These are phyloP conservation scores for Cichladusa arquata DNA, from an alignment of 2,113 vertebrate species.

Conservation along the genomic window DNA sequence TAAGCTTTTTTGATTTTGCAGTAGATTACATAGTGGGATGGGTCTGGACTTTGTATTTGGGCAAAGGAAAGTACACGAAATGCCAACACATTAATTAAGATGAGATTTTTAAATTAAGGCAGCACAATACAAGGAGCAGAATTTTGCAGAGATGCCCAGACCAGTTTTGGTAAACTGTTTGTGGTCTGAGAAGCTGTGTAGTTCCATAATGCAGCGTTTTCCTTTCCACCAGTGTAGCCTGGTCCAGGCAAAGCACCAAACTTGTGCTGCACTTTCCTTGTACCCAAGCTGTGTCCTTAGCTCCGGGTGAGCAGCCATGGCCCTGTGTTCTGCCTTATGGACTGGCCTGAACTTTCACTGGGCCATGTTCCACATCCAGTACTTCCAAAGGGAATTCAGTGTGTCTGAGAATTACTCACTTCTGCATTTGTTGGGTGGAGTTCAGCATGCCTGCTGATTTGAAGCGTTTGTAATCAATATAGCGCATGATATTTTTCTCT, in stretches of 20 bases:
- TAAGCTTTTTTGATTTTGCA: not conserved
- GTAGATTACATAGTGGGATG: not conserved
- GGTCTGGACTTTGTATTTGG: not conserved
- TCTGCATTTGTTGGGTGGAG: not conserved
- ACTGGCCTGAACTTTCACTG: not conserved
- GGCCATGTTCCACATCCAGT: not conserved
- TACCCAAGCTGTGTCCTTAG: not conserved
- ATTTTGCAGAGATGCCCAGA: not conserved
- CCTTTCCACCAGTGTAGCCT: not conserved
- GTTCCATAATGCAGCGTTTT: not conserved
- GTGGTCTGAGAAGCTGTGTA: not conserved
- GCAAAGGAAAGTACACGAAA: not conserved
- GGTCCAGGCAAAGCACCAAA: not conserved
- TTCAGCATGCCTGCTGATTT: not conserved
- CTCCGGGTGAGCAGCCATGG: not conserved
- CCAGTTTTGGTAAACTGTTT: not conserved
- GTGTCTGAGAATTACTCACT: not conserved
- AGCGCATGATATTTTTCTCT: not conserved
- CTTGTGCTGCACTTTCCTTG: accelerated
- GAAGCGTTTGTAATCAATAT: not conserved
- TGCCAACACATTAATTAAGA: not conserved
- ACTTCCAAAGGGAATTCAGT: not conserved
- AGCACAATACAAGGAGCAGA: not conserved
- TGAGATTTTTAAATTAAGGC: not conserved
- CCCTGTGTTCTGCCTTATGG: accelerated